Evolutionary conservation across 2,888 invertebrate species (phyloP), one percentile per base, ranked within the genome.

Genomic region (Perizoma flavofasciatum): DNA sequence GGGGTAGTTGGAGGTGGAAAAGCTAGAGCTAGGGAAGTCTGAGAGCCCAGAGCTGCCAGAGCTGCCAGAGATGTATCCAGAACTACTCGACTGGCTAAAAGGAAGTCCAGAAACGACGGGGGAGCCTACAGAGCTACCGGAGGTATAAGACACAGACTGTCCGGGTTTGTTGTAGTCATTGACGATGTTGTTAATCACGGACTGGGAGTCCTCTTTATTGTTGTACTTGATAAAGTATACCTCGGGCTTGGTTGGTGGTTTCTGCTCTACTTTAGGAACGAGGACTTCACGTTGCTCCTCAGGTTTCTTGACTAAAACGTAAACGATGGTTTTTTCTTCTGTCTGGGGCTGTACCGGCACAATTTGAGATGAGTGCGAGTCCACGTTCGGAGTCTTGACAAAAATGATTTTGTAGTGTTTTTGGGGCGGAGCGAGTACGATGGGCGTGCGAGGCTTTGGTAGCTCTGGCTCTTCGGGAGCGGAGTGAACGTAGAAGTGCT

Each of bases 371-470:
- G 94, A 93, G 41, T 93, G 94, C 47, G 94, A 92, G 66, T 94
- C 92, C 4, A 35, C 40, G 40, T 94, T 92, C 50, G 96, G 96
- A 7, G 96, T 94, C 83, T 96, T 96, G 78, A 96, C 96, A 91
- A 96, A 96, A 81, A 96, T 95, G 72, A 96, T 95, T 80, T 96
- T 96, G 92, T 96, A 95, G 81, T 96, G 95, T 73, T 96, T 96
- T 79, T 96, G 95, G 22, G 95, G 92, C 39, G 95, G 93, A 5
- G 95, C 94, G 1, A 93, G 83, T 1, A 92, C 89, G 0, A 91
- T 82, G 58, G 95, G 93, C 9, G 94, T 93, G 68, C 94, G 93
- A 55, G 91, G 86, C 58, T 93, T 94, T 49, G 93, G 86, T 66
- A 85, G 80, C 73, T 93, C 93, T 5, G 86, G 88, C 45, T 92